Conservation (phyloP, 2,113 vertebrate species). For the Cettia cetti region DNA sequence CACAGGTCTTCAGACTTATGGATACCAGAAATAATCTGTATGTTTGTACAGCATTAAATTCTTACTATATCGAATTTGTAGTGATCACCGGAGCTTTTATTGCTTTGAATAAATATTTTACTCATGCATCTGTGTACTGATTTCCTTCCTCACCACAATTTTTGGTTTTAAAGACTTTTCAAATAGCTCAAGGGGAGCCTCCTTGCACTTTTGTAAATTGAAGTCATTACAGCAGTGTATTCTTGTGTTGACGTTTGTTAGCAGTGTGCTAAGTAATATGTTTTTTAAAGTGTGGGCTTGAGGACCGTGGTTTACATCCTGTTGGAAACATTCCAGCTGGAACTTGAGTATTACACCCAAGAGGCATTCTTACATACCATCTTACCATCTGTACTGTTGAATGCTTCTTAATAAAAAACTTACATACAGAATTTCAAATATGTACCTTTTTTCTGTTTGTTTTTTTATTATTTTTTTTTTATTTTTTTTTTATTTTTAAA, state of each 20-base stretch:
- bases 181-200: not conserved
- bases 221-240: slow-evolving; percentile 36
- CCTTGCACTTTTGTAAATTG: not conserved
- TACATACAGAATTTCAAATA: slow-evolving; percentile 32
- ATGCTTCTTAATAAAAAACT: slow-evolving; percentile 48
- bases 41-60: slow-evolving; percentile 41
- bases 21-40: slow-evolving; percentile 12
- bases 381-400: slow-evolving; percentile 61
- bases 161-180: not conserved
- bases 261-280: slow-evolving; percentile 64
- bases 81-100: not conserved
- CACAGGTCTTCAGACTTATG: not conserved
- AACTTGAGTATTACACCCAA: slow-evolving; percentile 48
- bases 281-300: slow-evolving; percentile 64
- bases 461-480: too few species aligned
- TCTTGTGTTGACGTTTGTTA: slow-evolving; percentile 72
- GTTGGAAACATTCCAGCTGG: slow-evolving; percentile 65
- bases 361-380: slow-evolving; percentile 48
- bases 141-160: not conserved
- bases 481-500: not conserved
- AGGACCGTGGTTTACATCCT: slow-evolving; percentile 64
- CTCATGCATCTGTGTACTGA: not conserved
- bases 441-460: not conserved
- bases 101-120: slow-evolving; percentile 63
- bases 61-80: slow-evolving; percentile 31